Conservation (phyloP, 2,797 vertebrate species). For the Aythya fuligula region DNA sequence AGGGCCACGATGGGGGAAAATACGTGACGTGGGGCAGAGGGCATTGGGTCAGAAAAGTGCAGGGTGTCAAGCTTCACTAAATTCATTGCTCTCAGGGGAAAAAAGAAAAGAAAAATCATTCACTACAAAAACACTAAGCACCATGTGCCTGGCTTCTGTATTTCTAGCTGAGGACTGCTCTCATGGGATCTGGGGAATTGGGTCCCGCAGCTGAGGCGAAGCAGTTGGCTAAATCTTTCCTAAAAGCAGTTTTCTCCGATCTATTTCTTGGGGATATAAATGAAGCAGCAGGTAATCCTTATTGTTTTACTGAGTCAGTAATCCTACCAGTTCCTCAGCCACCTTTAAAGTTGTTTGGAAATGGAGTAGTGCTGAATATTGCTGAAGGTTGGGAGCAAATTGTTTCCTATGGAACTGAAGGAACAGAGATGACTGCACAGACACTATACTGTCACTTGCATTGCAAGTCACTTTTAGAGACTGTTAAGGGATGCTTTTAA, state of each 20-base stretch:
- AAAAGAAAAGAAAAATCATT: neutral
- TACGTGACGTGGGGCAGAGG: neutral
- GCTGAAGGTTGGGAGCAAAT: neutral
- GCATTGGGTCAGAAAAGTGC: neutral
- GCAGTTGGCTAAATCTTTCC: neutral
- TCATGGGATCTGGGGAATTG: neutral
- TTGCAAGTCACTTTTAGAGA: neutral
- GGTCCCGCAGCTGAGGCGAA: neutral
- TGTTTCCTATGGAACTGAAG: neutral
- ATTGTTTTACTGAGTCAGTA: neutral
- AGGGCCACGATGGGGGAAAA: too few relatives aligned
- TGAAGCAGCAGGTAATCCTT: neutral
- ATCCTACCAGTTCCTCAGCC: neutral
- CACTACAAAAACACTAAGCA: neutral
- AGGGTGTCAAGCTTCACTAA: neutral
- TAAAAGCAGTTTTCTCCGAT: neutral
- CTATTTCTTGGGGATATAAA: neutral
- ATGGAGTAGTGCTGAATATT: neutral
- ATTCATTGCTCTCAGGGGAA: neutral
- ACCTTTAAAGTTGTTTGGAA: neutral
- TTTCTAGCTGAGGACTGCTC: neutral
- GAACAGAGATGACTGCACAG: neutral
- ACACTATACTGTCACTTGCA: neutral
- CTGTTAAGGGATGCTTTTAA: neutral
- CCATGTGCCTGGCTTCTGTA: neutral